Percentiles rank a stretch among this genome's conserved stretches.
Evolutionary conservation across 2,113 vertebrate species (phyloP).

Genomic region (Pelusios castaneus): DNA sequence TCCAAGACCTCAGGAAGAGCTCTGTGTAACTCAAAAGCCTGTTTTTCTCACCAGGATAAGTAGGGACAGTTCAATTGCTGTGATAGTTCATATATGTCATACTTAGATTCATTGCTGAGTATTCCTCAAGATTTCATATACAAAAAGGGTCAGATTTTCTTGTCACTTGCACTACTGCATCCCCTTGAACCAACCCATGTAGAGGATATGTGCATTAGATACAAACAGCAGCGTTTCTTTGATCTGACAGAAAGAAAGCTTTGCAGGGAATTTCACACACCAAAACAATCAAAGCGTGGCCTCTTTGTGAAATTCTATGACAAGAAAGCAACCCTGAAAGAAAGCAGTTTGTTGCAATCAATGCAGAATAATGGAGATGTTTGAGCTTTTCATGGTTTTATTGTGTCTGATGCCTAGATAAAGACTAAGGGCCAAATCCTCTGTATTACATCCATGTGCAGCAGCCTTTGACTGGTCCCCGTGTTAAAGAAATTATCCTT

Average conservation of each 20-base stretch:
- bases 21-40: background rate
- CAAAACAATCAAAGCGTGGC: slow-evolving; percentile 12
- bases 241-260: background rate
- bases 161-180: background rate
- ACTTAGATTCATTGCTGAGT: slow-evolving; percentile 5
- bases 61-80: background rate
- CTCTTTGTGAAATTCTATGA: slow-evolving; percentile 58
- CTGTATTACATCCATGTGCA: slow-evolving; percentile 64
- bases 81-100: background rate
- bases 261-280: slow-evolving; percentile 44
- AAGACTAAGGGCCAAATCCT: slow-evolving; percentile 59
- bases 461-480: slow-evolving; percentile 53
- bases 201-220: background rate
- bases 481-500: slow-evolving; percentile 59
- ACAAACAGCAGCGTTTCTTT: background rate
- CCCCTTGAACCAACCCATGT: slow-evolving; percentile 11
- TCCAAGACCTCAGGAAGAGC: background rate
- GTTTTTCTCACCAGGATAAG: background rate
- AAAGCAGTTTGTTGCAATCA: slow-evolving; percentile 61
- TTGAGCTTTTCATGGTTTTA: slow-evolving; percentile 73
- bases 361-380: slow-evolving; percentile 67
- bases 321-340: slow-evolving; percentile 63
- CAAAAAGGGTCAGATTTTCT: slow-evolving; percentile 4
- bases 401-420: slow-evolving; percentile 65
- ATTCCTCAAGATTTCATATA: background rate